Conservation (phyloP, 1,140 invertebrate species). For the Oedothorax gibbosus region DNA sequence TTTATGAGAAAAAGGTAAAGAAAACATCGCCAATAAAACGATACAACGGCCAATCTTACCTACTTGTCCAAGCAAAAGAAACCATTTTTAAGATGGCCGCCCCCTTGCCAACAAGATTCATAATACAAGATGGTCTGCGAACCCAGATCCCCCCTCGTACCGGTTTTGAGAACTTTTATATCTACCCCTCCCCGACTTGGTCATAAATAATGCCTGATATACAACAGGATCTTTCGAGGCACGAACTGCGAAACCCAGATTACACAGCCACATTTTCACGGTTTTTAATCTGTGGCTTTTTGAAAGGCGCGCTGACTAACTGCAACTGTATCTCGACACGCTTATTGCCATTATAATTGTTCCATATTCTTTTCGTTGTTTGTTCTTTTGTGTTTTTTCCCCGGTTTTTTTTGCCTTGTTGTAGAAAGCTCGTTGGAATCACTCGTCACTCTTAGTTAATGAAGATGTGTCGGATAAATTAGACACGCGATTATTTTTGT, state of each 20-base stretch:
- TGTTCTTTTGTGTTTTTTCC: conserved; percentile 49
- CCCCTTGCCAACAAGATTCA: too few species aligned
- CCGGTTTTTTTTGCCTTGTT: neutral
- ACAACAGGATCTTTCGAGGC: conserved; percentile 47
- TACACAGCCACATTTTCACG: neutral
- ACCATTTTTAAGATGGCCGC: too few species aligned
- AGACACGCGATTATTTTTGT: conserved; percentile 12
- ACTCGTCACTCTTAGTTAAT: conserved; percentile 16
- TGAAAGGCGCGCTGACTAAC: neutral
- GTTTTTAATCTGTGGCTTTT: conserved; percentile 8
- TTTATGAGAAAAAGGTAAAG: too few species aligned
- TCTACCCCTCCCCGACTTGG: neutral
- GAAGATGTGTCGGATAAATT: conserved; percentile 42
- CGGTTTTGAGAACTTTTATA: conserved; percentile 40
- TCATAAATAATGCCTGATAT: conserved; percentile 53
- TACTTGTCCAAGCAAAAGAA: too few species aligned
- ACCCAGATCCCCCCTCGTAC: neutral
- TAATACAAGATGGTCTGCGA: too few species aligned
- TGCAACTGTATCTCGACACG: conserved; percentile 9
- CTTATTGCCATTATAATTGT: conserved; percentile 1
- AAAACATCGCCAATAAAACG: too few species aligned
- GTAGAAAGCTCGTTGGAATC: neutral
- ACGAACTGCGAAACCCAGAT: conserved; percentile 7
- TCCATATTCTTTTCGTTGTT: conserved; percentile 16
- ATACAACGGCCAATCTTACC: too few species aligned